Base-by-base conservation (phyloP, 2,113 vertebrate genomes). In the Aspidoscelis tigris region DNA sequence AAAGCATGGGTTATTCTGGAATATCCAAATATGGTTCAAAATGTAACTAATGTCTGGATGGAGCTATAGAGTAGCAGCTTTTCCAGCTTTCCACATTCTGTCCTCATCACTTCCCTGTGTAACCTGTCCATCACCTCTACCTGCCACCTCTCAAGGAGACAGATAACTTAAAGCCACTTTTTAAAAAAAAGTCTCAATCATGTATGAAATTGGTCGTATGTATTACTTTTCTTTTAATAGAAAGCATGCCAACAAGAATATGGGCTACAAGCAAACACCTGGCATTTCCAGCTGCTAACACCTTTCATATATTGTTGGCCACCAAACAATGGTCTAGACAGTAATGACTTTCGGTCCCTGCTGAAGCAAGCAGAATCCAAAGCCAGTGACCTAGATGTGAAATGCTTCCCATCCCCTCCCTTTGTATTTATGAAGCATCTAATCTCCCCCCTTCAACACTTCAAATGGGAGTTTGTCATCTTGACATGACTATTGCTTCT, bases 321-420 rank as follows among this genome's bases (percentile, higher is more conserved):
- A 90, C 78, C 89, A 82, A 91, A 53, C 68, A 86, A 78, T 88
- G 87, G 90, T 90, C 81, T 86, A 87, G 92, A 92, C 84, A 80
- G 72, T 93, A 92, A 95, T 92, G 89, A 91, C 80, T 90, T 95
- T 89, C 92, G 92, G 93, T 92, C 91, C 91, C 86, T 92, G 92
- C 91, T 92, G 90, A 93, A 93, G 89, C 89, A 93, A 94, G 91
- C 93, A 92, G 84, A 82, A 90, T 92, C 91, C 90, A 76, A 33
- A 92, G 84, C 68, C 91, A 91, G 88, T 93, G 94, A 94, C 93
- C 92, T 92, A 88, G 90, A 94, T 93, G 91, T 69, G 89, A 93
- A 92, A 88, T 79, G 86, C 84, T 90, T 44, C n/a, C 81, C 50
- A 85, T 84, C 78, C 78, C 80, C 76, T 6, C 81, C 89, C 86